Percentiles rank a stretch among this genome's conserved stretches.
Evolutionary conservation across 1,140 invertebrate species (phyloP).

Genomic region (Panulirus ornatus): DNA sequence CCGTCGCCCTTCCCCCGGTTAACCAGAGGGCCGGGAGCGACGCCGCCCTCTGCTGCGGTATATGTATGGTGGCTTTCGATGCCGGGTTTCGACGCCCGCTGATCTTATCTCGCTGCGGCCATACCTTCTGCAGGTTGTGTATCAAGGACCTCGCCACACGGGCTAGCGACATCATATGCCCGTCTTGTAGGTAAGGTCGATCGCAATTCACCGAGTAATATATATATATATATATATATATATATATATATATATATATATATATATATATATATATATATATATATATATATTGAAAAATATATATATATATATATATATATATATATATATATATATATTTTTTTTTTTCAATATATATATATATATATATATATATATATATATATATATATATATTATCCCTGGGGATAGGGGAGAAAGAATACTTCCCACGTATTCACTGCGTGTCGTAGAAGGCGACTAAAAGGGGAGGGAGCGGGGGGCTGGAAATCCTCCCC

Average conservation of each 20-base stretch:
- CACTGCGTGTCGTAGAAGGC: too few relatives aligned
- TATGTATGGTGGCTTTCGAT: neutral
- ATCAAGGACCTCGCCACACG: neutral
- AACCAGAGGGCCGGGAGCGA: neutral
- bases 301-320: slow-evolving; percentile 14
- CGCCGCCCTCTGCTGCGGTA: neutral
- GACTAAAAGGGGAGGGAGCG: too few relatives aligned
- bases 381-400: too few relatives aligned
- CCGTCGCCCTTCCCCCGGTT: too few relatives aligned
- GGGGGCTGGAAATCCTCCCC: too few relatives aligned
- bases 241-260: slow-evolving; percentile 14
- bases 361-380: slow-evolving; percentile 14
- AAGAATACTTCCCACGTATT: too few relatives aligned
- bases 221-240: slow-evolving; percentile 14
- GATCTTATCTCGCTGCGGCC: neutral
- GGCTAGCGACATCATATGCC: neutral
- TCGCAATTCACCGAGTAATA: too few relatives aligned
- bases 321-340: slow-evolving; percentile 14
- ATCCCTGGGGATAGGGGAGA: too few relatives aligned
- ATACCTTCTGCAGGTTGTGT: slow-evolving; percentile 15
- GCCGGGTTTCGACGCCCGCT: neutral
- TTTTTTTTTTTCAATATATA: too few relatives aligned
- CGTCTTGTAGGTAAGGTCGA: neutral
- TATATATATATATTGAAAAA: too few relatives aligned
- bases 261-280: slow-evolving; percentile 14